A percentile compares a stretch with the other conserved stretches of the same genome.
Conservation (phyloP, 2,888 invertebrate species). For the Drosophila hamatofila region DNA sequence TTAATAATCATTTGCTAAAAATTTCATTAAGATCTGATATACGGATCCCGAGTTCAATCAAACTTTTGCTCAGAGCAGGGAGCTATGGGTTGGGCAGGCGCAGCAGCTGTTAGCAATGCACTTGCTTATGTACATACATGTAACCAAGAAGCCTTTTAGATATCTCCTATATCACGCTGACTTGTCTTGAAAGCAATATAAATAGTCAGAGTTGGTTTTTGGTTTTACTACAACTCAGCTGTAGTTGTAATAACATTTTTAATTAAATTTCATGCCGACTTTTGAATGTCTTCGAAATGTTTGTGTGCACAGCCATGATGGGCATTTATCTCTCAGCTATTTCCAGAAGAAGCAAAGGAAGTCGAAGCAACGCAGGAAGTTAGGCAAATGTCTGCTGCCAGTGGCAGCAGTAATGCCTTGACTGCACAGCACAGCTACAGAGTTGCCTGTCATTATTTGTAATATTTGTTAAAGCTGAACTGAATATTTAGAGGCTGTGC, state of each 20-base stretch:
- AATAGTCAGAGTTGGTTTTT: slow-evolving; percentile 9
- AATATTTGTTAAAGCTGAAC: slow-evolving; percentile 66
- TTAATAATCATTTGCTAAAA: not conserved
- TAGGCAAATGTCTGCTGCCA: slow-evolving; percentile 10
- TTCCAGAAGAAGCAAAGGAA: not conserved
- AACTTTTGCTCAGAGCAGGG: not conserved
- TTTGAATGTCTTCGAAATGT: slow-evolving; percentile 49
- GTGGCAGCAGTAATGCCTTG: slow-evolving; percentile 22
- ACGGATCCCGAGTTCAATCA: not conserved
- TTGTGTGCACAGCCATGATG: slow-evolving; percentile 30
- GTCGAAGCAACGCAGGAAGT: not conserved
- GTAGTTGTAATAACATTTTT: slow-evolving; percentile 79
- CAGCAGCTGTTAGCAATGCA: not conserved
- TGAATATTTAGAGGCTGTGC: slow-evolving; percentile 55
- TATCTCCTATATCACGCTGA: not conserved
- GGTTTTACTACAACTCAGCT: slow-evolving; percentile 28
- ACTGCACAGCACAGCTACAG: not conserved
- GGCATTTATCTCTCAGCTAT: slow-evolving; percentile 29
- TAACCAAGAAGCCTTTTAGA: not conserved
- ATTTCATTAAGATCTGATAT: not conserved
- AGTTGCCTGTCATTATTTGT: slow-evolving; percentile 63
- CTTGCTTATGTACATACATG: not conserved
- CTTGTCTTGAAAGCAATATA: not conserved
- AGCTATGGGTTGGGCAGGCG: not conserved
- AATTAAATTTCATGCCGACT: slow-evolving; percentile 82